A percentile compares a stretch with the other conserved stretches of the same genome.
These are phyloP conservation scores for Drosophila burlai DNA, from an alignment of 1,140 invertebrate genomes.

Conservation along the genomic window DNA sequence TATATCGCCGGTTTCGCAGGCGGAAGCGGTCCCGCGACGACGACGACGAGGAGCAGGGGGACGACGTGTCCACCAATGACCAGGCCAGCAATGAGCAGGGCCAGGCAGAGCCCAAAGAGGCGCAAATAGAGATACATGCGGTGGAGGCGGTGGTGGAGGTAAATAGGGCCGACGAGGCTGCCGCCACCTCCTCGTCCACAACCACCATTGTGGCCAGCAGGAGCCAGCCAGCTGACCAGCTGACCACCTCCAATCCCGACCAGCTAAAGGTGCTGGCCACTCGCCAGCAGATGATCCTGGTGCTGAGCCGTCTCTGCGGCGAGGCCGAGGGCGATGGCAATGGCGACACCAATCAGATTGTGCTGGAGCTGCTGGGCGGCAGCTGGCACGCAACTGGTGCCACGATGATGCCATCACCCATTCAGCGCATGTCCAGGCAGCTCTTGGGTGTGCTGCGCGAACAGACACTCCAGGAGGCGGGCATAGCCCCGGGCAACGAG, in stretches of 20 bases:
- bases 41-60: background rate
- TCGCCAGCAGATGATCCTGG: conserved; percentile 42
- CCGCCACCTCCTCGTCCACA: background rate
- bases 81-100: no score
- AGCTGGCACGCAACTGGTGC: background rate
- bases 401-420: background rate
- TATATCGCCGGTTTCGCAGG: conserved; percentile 1
- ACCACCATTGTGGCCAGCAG: background rate
- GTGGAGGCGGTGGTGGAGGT: background rate
- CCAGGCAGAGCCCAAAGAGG: background rate
- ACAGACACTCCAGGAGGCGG: conserved; percentile 53
- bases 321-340: conserved; percentile 57
- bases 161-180: background rate
- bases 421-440: conserved; percentile 59
- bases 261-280: conserved; percentile 35
- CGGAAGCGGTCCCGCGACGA: background rate
- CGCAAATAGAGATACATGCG: background rate
- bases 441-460: conserved; percentile 52
- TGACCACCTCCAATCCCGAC: background rate
- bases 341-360: conserved; percentile 48
- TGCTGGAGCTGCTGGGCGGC: conserved; percentile 51
- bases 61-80: background rate
- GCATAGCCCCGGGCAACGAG: conserved; percentile 55
- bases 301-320: conserved; percentile 46
- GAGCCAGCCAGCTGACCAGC: background rate